These are phyloP conservation scores for Pristionchus exspectatus DNA, from an alignment of 2,888 invertebrate species.

Conservation along the genomic window DNA sequence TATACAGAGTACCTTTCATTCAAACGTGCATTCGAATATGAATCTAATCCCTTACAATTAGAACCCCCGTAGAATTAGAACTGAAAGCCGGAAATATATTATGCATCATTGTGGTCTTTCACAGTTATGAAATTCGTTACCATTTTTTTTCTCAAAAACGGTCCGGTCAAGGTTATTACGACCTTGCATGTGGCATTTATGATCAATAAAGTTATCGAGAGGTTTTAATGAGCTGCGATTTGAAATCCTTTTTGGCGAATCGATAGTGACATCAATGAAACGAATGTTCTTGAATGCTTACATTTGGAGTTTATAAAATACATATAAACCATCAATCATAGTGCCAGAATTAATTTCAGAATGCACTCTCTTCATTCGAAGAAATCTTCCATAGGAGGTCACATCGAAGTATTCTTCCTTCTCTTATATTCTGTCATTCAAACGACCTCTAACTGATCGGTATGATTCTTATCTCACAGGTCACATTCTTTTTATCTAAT, in stretches of 20 bases:
- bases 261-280: neutral
- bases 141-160: too few relatives aligned
- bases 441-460: neutral
- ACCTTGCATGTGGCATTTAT: neutral
- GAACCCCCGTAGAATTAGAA: too few relatives aligned
- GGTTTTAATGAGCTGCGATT: neutral
- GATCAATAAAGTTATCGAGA: conserved; percentile 1
- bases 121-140: too few relatives aligned
- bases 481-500: conserved; percentile 18
- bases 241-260: neutral
- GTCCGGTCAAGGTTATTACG: neutral
- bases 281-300: too few relatives aligned
- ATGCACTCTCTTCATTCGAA: neutral
- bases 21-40: neutral
- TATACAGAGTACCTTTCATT: neutral
- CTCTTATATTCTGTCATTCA: neutral
- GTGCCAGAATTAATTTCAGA: too few relatives aligned
- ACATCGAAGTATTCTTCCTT: neutral
- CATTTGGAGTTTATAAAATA: too few relatives aligned
- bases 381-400: neutral
- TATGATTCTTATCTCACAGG: neutral
- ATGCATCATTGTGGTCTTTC: too few relatives aligned
- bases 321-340: too few relatives aligned
- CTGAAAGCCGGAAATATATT: too few relatives aligned
- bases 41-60: too few relatives aligned